Percentiles rank a stretch among this genome's conserved stretches.
Conservation (phyloP, 2,113 vertebrate genomes). For the Gasterosteus nipponicus region DNA sequence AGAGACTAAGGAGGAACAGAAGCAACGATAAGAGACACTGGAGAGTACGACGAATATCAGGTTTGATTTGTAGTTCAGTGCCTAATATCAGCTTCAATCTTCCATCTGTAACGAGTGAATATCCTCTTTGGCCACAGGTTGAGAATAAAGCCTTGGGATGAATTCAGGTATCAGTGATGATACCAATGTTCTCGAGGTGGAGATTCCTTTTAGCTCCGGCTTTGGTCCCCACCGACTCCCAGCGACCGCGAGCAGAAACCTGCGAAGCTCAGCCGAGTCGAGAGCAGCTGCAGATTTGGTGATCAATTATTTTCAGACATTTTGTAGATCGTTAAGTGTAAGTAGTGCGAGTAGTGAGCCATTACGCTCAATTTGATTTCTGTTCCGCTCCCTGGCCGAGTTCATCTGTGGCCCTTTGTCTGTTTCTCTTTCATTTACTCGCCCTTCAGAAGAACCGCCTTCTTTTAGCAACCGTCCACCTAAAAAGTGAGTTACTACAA, state of each 20-base stretch:
- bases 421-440: conserved; percentile 11
- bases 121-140: background rate
- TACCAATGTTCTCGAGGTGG: background rate
- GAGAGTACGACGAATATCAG: too few relatives aligned
- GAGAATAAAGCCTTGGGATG: background rate
- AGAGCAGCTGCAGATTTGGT: background rate
- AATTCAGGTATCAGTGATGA: too few relatives aligned
- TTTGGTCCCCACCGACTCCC: too few relatives aligned
- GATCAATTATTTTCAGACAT: background rate
- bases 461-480: conserved; percentile 34
- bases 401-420: conserved; percentile 6
- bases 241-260: background rate
- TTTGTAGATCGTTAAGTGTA: background rate
- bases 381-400: background rate
- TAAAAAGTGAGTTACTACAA: conserved; percentile 27
- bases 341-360: background rate
- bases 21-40: too few relatives aligned
- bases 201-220: background rate
- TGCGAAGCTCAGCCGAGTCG: background rate
- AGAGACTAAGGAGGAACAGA: too few relatives aligned
- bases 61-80: too few relatives aligned
- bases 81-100: too few relatives aligned
- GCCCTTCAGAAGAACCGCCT: conserved; percentile 14
- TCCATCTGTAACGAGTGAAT: background rate
- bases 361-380: background rate